These are phyloP conservation scores for Periophthalmodon schlosseri DNA, from an alignment of 2,113 vertebrate genomes.

Conservation along the genomic window DNA sequence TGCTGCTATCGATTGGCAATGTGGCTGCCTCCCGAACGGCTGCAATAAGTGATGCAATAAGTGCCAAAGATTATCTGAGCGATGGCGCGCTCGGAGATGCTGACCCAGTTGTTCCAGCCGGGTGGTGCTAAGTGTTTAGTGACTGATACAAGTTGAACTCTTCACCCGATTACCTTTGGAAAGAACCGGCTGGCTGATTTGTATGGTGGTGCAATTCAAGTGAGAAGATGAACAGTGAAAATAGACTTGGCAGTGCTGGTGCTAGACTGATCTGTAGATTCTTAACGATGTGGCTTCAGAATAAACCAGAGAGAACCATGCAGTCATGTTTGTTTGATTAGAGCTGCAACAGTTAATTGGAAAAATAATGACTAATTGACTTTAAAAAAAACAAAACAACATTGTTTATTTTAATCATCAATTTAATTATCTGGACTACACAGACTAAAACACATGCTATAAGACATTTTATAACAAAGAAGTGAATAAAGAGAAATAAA, in stretches of 20 bases:
- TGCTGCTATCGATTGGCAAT: slow-evolving; percentile 17
- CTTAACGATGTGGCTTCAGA: background rate
- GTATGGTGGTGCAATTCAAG: background rate
- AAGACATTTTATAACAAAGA: no score
- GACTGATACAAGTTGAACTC: slow-evolving; percentile 9
- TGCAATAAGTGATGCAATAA: background rate
- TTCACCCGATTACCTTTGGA: background rate
- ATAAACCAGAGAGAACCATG: no score
- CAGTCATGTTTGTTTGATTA: no score
- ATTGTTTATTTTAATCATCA: no score
- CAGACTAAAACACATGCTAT: no score
- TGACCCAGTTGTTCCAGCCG: background rate
- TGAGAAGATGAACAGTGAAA: background rate
- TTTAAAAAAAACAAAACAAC: no score
- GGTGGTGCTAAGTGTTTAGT: slow-evolving; percentile 1
- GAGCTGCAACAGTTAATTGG: no score
- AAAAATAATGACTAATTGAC: no score
- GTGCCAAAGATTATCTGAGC: slow-evolving; percentile 2
- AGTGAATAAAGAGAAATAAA: no score
- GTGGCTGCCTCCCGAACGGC: background rate
- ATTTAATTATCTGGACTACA: no score
- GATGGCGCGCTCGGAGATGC: background rate
- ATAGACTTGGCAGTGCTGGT: background rate
- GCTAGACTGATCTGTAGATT: background rate
- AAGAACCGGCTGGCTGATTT: background rate